phyloP scores from a whole-genome alignment of 1,140 invertebrate genomes.

The Hyposmocoma kahamanoa region DNA sequence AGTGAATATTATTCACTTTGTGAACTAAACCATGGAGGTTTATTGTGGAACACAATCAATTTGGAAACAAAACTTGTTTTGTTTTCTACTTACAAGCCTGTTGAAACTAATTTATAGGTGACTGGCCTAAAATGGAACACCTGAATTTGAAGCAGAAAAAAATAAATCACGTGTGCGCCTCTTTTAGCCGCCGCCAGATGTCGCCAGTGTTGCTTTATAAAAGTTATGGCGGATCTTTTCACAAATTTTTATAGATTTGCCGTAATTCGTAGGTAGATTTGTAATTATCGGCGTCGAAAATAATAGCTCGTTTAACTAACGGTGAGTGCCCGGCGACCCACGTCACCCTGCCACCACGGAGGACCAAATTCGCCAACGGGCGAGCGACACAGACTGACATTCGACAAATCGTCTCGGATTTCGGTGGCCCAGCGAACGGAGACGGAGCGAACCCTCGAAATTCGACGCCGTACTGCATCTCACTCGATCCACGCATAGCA shows the following conservation, averaged over 20 bases:
- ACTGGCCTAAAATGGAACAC: constrained; percentile 50
- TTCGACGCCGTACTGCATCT: constrained; percentile 40
- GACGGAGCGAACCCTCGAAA: constrained; percentile 41
- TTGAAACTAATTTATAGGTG: not conserved
- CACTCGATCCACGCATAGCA: constrained; percentile 49
- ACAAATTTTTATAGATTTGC: constrained; percentile 51
- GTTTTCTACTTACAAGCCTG: not conserved
- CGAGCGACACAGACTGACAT: constrained; percentile 20
- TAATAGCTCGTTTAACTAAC: constrained; percentile 38
- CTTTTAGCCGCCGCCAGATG: constrained; percentile 45
- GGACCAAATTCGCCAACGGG: constrained; percentile 9
- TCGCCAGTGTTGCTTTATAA: constrained; percentile 45
- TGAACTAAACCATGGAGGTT: no score
- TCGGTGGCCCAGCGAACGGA: constrained; percentile 36
- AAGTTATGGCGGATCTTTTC: constrained; percentile 69
- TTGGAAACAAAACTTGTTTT: not conserved
- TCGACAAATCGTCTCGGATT: constrained; percentile 52
- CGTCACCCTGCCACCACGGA: constrained; percentile 14
- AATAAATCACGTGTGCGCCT: constrained; percentile 59
- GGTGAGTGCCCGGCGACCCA: constrained; percentile 44
- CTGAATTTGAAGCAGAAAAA: constrained; percentile 51
- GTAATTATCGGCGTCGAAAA: constrained; percentile 54
- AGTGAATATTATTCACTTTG: no score
- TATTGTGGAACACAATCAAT: not conserved
- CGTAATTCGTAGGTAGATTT: constrained; percentile 65